A percentile compares a stretch with the other conserved stretches of the same genome.
phyloP scores from a whole-genome alignment of 2,888 invertebrate genomes.

The Dasysyrphus albostriatus region DNA sequence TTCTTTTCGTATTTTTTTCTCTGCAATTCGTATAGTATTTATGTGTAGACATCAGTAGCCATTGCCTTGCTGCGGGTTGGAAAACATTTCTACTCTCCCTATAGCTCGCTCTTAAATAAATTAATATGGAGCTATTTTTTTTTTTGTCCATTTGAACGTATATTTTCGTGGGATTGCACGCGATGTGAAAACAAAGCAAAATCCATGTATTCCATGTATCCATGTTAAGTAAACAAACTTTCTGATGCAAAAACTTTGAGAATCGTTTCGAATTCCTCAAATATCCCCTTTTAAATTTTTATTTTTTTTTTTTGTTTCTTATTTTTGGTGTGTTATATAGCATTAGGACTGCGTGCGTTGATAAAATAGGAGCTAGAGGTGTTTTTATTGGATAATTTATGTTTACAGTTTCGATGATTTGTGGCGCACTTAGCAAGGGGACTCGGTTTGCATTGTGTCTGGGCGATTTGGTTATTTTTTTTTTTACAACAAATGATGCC shows the following conservation, averaged over 20 bases:
- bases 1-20: conserved; percentile 11
- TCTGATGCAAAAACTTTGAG: conserved; percentile 29
- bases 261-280: conserved; percentile 14
- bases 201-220: conserved; percentile 69
- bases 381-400: conserved; percentile 69
- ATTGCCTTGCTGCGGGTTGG: conserved; percentile 1
- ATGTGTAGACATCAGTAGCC: neutral
- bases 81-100: conserved; percentile 17
- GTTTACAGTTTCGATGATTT: conserved; percentile 62
- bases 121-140: conserved; percentile 18
- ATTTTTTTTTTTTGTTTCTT: neutral
- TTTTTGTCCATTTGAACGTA: neutral
- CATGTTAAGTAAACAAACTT: conserved; percentile 71
- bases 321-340: conserved; percentile 34
- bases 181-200: conserved; percentile 58
- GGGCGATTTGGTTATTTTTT: conserved; percentile 1
- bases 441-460: conserved; percentile 52
- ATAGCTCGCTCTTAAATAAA: conserved; percentile 44
- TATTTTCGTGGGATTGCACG: conserved; percentile 44
- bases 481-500: conserved; percentile 49
- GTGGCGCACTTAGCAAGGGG: conserved; percentile 58
- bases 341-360: conserved; percentile 64
- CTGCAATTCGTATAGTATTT: neutral
- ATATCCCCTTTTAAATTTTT: neutral
- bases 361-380: conserved; percentile 49